Percentiles rank a stretch among this genome's conserved stretches.
phyloP scores from a whole-genome alignment of 2,113 vertebrate species.

The Loxodonta africana region DNA sequence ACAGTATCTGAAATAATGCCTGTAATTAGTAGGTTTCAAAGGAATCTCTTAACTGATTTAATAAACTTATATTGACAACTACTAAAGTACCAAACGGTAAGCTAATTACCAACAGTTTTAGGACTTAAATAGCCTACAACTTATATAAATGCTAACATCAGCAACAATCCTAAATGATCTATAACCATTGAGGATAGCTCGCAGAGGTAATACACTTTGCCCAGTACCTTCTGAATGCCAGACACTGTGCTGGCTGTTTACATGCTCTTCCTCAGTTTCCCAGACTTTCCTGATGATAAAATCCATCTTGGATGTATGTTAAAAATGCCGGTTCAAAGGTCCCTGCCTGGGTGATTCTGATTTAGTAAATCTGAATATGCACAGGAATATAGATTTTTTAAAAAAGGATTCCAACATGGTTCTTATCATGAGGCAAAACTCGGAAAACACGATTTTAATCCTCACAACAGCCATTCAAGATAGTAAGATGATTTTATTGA shows the following conservation, averaged over 20 bases:
- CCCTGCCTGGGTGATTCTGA: neutral
- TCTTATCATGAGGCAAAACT: constrained; percentile 1
- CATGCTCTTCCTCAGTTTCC: neutral
- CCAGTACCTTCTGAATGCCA: neutral
- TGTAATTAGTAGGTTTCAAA: constrained; percentile 23
- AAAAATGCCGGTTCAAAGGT: neutral
- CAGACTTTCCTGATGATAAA: neutral
- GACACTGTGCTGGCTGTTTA: neutral
- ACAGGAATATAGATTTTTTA: neutral
- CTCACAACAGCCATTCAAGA: neutral
- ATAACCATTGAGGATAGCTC: neutral
- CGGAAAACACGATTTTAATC: neutral
- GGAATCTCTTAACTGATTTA: constrained; percentile 15
- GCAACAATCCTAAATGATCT: neutral
- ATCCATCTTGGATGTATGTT: neutral
- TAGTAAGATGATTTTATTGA: neutral
- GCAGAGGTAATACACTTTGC: neutral
- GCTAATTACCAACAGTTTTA: neutral
- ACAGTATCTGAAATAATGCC: neutral
- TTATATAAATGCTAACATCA: neutral
- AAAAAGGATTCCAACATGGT: neutral
- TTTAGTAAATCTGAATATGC: neutral
- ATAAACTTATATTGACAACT: neutral
- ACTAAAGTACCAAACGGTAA: neutral
- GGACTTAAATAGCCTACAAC: neutral